These are phyloP conservation scores for Triplophysa dalaica DNA, from an alignment of 2,113 vertebrate species.

Conservation along the genomic window DNA sequence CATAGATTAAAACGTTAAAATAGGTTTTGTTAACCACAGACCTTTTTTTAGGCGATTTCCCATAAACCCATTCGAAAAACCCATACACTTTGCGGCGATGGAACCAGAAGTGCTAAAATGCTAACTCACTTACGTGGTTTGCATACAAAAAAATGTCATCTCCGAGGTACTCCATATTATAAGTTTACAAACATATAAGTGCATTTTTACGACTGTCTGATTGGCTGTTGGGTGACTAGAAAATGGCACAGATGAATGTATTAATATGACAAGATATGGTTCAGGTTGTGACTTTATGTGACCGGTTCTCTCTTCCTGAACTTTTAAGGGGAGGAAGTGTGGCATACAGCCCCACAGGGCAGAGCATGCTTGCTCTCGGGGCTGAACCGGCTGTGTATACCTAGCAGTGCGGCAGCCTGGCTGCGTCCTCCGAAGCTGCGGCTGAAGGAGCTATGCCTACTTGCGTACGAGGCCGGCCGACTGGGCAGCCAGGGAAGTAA, in stretches of 20 bases:
- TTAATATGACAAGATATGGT: not conserved
- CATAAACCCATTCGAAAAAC: too few relatives aligned
- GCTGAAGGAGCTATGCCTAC: slow-evolving; percentile 99
- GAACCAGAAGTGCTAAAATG: too few relatives aligned
- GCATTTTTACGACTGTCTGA: not conserved
- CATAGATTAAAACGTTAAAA: too few relatives aligned
- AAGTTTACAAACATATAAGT: too few relatives aligned
- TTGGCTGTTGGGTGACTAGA: not conserved
- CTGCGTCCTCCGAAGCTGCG: slow-evolving; percentile 99
- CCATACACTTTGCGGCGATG: too few relatives aligned
- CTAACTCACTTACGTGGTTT: too few relatives aligned
- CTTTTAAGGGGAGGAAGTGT: not conserved
- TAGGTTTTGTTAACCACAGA: too few relatives aligned
- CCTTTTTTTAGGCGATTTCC: too few relatives aligned
- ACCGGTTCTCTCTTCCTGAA: slow-evolving; percentile 9
- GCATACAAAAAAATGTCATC: too few relatives aligned
- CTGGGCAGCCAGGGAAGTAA: slow-evolving; percentile 95
- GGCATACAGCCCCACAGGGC: slow-evolving; percentile 15
- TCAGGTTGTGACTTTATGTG: slow-evolving; percentile 26
- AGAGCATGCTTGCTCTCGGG: not conserved
- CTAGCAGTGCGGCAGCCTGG: slow-evolving; percentile 95
- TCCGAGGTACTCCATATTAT: too few relatives aligned
- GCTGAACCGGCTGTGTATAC: slow-evolving; percentile 74
- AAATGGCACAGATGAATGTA: not conserved
- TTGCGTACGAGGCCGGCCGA: slow-evolving; percentile 95